These are phyloP conservation scores for Onychomys arenicola DNA, from an alignment of 2,797 vertebrate species.

Conservation along the genomic window DNA sequence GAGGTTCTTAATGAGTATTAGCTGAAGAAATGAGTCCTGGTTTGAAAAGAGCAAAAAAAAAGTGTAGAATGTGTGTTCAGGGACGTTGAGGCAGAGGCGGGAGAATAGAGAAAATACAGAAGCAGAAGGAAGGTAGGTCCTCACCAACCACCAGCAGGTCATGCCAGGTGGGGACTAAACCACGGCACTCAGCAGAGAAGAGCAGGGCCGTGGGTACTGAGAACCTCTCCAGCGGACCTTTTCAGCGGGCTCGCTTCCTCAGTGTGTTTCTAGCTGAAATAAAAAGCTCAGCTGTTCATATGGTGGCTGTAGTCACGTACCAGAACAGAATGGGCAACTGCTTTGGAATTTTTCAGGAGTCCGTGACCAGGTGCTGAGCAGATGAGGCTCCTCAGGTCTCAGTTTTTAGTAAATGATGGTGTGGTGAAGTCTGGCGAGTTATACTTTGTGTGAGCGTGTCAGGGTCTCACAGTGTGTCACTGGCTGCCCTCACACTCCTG, in stretches of 20 bases:
- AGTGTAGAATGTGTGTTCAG: not conserved
- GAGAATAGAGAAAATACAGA: not conserved
- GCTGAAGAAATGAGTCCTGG: constrained; percentile 1
- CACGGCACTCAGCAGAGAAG: not conserved
- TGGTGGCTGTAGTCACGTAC: not conserved
- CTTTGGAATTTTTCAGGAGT: not conserved
- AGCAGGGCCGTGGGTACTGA: not conserved
- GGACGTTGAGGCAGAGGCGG: not conserved
- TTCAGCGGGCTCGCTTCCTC: not conserved
- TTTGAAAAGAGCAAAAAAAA: not conserved
- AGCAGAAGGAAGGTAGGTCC: not conserved
- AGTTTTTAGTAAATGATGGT: not conserved
- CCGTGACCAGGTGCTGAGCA: not conserved
- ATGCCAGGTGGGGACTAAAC: not conserved
- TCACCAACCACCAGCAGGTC: not conserved
- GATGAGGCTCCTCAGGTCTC: not conserved
- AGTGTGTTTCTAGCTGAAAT: not conserved
- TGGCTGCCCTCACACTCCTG: not conserved
- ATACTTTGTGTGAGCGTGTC: not conserved
- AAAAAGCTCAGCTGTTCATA: not conserved
- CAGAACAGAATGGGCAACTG: not conserved
- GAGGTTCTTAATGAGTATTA: not conserved
- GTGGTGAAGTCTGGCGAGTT: not conserved
- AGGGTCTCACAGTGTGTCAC: not conserved
- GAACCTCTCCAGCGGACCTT: not conserved